Evolutionary conservation across 2,113 vertebrate species (phyloP).

Genomic region (Felis catus): F.catus_Fca126_mat1.0 CM031416.1:88382501-88383000

Average conservation of each 20-base stretch:
- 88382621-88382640: background rate
- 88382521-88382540: background rate
- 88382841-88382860: conserved; percentile 33
- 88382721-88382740: background rate
- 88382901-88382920: conserved; percentile 12
- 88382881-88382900: conserved; percentile 25
- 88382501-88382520: background rate
- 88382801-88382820: background rate
- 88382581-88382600: background rate
- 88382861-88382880: conserved; percentile 10
- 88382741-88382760: background rate
- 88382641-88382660: background rate
- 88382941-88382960: conserved; percentile 28
- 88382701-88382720: background rate
- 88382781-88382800: conserved; percentile 37
- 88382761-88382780: background rate
- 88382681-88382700: background rate
- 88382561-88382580: background rate
- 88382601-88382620: background rate
- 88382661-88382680: background rate
- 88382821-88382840: background rate
- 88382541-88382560: background rate
- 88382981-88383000: conserved; percentile 49
- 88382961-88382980: background rate
- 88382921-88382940: background rate